phyloP scores from a whole-genome alignment of 2,797 vertebrate genomes.

The Xiphophorus birchmanni region DNA sequence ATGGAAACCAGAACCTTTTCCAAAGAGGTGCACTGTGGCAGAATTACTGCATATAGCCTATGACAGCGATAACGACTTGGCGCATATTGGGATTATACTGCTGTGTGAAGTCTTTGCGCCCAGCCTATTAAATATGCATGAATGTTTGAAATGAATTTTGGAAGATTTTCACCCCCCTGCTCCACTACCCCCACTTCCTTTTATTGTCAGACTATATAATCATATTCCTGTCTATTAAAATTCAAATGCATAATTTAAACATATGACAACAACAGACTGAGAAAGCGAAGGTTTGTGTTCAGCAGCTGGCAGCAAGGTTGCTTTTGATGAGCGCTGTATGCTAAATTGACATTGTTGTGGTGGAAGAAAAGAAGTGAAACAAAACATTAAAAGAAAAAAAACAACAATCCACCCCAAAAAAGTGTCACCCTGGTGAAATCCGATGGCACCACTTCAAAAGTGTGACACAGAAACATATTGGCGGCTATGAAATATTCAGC shows the following conservation, averaged over 20 bases:
- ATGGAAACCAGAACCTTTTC: constrained; percentile 53
- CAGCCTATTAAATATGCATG: constrained; percentile 78
- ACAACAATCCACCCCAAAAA: constrained; percentile 30
- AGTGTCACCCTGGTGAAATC: constrained; percentile 54
- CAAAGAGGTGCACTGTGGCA: constrained; percentile 53
- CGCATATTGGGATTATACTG: constrained; percentile 71
- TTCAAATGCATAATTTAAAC: constrained; percentile 77
- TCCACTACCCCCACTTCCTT: constrained; percentile 10
- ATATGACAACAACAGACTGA: constrained; percentile 63
- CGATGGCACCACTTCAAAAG: constrained; percentile 55
- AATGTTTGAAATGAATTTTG: constrained; percentile 79
- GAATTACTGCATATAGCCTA: constrained; percentile 67
- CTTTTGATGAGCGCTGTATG: constrained; percentile 66
- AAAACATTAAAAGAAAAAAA: constrained; percentile 59
- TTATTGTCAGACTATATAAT: constrained; percentile 78
- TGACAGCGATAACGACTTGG: constrained; percentile 67
- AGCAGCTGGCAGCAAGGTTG: constrained; percentile 66
- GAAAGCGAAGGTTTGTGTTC: constrained; percentile 58
- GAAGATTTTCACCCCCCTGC: constrained; percentile 31
- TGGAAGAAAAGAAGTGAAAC: constrained; percentile 22
- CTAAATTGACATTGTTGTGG: constrained; percentile 68
- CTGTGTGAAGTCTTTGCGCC: constrained; percentile 71
- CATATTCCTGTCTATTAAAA: constrained; percentile 79
- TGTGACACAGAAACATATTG: constrained; percentile 62
- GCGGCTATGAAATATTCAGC: constrained; percentile 69